Percentiles rank a stretch among this genome's conserved stretches.
Evolutionary conservation across 2,888 invertebrate species (phyloP).

Genomic region (Linyphia triangularis): DNA sequence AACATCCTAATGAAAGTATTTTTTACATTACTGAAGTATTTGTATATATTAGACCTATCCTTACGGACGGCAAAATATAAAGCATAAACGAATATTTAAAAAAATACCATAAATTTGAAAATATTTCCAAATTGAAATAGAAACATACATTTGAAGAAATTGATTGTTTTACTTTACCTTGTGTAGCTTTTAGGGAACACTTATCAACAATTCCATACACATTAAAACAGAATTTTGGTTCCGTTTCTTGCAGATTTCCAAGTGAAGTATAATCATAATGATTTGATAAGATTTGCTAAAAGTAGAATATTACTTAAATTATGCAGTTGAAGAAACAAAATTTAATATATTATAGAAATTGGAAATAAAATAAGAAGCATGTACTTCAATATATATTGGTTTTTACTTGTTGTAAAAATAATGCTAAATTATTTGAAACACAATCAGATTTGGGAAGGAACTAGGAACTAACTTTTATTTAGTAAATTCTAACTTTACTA

Average conservation of each 20-base stretch:
- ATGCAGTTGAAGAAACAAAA: too few relatives aligned
- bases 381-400: too few relatives aligned
- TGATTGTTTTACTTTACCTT: slow-evolving; percentile 26
- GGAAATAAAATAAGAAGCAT: too few relatives aligned
- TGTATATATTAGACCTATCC: not conserved
- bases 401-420: too few relatives aligned
- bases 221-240: slow-evolving; percentile 38
- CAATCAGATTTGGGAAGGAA: too few relatives aligned
- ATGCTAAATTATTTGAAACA: too few relatives aligned
- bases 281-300: slow-evolving; percentile 42
- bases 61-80: not conserved
- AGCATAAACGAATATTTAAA: not conserved
- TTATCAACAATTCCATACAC: slow-evolving; percentile 68
- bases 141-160: not conserved
- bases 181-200: slow-evolving; percentile 54
- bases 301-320: not conserved
- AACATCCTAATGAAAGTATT: too few relatives aligned
- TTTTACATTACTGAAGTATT: too few relatives aligned
- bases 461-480: too few relatives aligned
- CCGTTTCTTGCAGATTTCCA: slow-evolving; percentile 35
- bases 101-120: not conserved
- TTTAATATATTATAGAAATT: too few relatives aligned
- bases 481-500: too few relatives aligned
- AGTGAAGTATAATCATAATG: slow-evolving; percentile 58
- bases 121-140: not conserved